Conservation (phyloP, 1,140 invertebrate genomes). For the Magallana gigas region DNA sequence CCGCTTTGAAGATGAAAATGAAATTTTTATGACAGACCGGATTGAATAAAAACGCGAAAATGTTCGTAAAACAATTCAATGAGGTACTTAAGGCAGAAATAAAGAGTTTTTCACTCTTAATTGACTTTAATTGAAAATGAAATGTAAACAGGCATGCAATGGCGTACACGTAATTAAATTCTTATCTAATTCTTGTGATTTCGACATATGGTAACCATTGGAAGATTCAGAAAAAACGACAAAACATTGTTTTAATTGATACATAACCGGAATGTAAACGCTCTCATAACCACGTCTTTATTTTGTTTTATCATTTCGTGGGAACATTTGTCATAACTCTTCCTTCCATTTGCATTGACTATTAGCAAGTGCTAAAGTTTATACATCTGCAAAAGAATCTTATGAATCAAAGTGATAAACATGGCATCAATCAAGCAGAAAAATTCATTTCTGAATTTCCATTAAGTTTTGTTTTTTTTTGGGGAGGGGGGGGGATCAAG, state of each 20-base stretch:
- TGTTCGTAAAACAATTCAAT: slow-evolving; percentile 36
- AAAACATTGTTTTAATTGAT: slow-evolving; percentile 12
- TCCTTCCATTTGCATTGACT: no score
- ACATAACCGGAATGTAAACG: neutral
- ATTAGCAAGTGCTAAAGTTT: no score
- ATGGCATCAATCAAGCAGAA: no score
- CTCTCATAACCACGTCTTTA: neutral
- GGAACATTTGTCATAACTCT: neutral
- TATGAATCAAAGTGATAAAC: no score
- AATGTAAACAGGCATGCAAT: slow-evolving; percentile 28
- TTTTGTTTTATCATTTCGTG: slow-evolving; percentile 10
- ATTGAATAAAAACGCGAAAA: slow-evolving; percentile 37
- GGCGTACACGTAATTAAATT: slow-evolving; percentile 26
- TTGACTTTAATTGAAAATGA: slow-evolving; percentile 36
- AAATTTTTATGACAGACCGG: slow-evolving; percentile 32
- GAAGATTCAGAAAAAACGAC: neutral
- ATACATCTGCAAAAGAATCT: no score
- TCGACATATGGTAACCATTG: slow-evolving; percentile 6
- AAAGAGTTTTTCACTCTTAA: slow-evolving; percentile 31
- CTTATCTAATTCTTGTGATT: slow-evolving; percentile 34
- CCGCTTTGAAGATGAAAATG: slow-evolving; percentile 35
- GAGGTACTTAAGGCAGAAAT: slow-evolving; percentile 31
- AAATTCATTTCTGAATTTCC: no score
- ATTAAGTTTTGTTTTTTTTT: no score
- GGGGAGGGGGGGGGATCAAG: no score